These are phyloP conservation scores for Drosophila bipectinata DNA, from an alignment of 1,140 invertebrate genomes.

Conservation along the genomic window DNA sequence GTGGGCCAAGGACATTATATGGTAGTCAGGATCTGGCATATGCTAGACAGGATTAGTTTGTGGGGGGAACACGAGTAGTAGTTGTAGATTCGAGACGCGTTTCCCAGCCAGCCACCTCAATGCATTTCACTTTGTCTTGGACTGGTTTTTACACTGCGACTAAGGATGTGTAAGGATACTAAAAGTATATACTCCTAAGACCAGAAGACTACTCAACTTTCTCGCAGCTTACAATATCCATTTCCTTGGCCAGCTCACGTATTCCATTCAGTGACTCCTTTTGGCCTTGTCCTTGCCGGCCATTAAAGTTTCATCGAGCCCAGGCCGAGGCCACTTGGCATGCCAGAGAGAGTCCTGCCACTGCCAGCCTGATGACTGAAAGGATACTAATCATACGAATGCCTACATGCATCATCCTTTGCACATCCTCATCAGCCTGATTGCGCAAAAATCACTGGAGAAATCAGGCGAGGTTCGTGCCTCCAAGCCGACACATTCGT, in stretches of 20 bases:
- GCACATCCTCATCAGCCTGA: conserved; percentile 63
- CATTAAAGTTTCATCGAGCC: conserved; percentile 68
- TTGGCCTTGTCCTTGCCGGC: conserved; percentile 28
- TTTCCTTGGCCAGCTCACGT: conserved; percentile 58
- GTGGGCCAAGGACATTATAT: conserved; percentile 42
- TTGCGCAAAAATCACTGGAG: conserved; percentile 77
- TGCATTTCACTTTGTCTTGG: conserved; percentile 48
- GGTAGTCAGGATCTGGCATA: conserved; percentile 42
- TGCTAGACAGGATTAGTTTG: conserved; percentile 27
- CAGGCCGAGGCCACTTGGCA: conserved; percentile 34
- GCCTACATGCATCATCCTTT: conserved; percentile 58
- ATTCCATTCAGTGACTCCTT: conserved; percentile 19
- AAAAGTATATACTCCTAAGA: no score
- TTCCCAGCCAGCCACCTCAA: conserved; percentile 47
- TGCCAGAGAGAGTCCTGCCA: conserved; percentile 14
- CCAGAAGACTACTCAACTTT: not conserved
- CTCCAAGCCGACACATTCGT: conserved; percentile 13
- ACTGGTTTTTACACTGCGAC: not conserved
- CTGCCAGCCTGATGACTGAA: conserved; percentile 12
- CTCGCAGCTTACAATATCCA: not conserved
- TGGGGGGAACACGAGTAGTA: not conserved
- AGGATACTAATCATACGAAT: conserved; percentile 70
- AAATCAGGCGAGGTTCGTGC: conserved; percentile 60
- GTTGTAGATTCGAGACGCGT: conserved; percentile 10
- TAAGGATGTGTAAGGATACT: no score